phyloP scores from a whole-genome alignment of 1,140 invertebrate genomes.

The Zaprionus inermis region DNA sequence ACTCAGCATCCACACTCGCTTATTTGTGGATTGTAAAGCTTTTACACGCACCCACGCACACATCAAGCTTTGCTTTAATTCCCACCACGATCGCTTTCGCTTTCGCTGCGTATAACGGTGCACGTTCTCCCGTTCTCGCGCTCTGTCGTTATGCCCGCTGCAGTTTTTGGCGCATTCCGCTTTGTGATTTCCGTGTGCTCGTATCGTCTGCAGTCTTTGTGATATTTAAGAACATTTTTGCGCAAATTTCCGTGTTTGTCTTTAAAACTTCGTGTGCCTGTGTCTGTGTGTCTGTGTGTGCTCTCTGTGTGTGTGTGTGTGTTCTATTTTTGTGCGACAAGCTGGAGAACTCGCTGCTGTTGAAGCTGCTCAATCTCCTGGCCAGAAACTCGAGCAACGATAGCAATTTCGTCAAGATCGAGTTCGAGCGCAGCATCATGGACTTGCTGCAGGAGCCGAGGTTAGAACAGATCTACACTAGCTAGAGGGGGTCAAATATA shows the following conservation, averaged over 20 bases:
- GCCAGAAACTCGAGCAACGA: conserved; percentile 63
- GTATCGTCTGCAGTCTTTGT: conserved; percentile 45
- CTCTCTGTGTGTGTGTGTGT: conserved; percentile 20
- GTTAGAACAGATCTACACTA: neutral
- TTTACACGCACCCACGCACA: neutral
- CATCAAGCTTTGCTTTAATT: neutral
- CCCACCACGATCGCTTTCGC: neutral
- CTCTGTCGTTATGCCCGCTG: conserved; percentile 52
- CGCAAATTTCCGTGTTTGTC: conserved; percentile 1
- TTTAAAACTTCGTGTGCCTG: conserved; percentile 20
- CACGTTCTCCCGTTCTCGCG: neutral
- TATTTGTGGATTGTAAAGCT: neutral
- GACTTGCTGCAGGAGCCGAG: conserved; percentile 80
- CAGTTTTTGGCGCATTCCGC: conserved; percentile 73
- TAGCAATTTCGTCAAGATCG: conserved; percentile 75
- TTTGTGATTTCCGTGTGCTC: conserved; percentile 64
- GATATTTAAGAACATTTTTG: conserved; percentile 21
- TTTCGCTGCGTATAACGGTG: conserved; percentile 12
- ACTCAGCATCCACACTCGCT: neutral
- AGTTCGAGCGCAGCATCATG: conserved; percentile 83
- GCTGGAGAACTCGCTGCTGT: conserved; percentile 78
- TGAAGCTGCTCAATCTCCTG: conserved; percentile 72
- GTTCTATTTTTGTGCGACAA: conserved; percentile 52
- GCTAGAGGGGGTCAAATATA: too few relatives aligned
- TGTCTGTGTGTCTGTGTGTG: conserved; percentile 14